Conservation (phyloP, 2,797 vertebrate genomes). For the Pangasius djambal region DNA sequence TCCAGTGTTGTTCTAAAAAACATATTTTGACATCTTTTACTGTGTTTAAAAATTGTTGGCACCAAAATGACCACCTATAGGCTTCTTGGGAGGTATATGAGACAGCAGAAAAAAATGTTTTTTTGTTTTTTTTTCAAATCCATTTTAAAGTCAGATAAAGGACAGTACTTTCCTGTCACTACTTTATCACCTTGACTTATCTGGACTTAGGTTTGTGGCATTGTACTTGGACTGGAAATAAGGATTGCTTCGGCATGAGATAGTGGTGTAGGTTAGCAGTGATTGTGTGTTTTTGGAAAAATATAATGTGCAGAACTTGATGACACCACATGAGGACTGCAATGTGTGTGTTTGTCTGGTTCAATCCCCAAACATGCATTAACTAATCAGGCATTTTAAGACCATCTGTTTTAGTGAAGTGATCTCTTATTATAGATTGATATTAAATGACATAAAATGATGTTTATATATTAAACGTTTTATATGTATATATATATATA, state of each 20-base stretch:
- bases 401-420: conserved; percentile 28
- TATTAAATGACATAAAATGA: too few species aligned
- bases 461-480: background rate
- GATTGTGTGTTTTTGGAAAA: background rate
- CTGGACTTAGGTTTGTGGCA: background rate
- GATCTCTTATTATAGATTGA: too few species aligned
- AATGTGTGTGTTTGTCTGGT: conserved; percentile 13
- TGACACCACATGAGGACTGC: background rate
- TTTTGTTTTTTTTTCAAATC: background rate
- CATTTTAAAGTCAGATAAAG: conserved; percentile 2
- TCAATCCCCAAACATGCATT: conserved; percentile 20
- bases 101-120: background rate
- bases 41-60: background rate
- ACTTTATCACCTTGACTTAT: background rate
- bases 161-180: conserved; percentile 1
- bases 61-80: background rate
- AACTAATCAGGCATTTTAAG: conserved; percentile 35
- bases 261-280: conserved; percentile 6
- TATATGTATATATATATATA: too few species aligned
- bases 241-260: background rate
- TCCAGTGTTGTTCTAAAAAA: background rate
- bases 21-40: background rate
- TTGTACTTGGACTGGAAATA: background rate
- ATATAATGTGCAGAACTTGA: conserved; percentile 4
- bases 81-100: background rate